Evolutionary conservation across 2,797 vertebrate genomes (phyloP).

Genomic region (Scarus forsteni): DNA sequence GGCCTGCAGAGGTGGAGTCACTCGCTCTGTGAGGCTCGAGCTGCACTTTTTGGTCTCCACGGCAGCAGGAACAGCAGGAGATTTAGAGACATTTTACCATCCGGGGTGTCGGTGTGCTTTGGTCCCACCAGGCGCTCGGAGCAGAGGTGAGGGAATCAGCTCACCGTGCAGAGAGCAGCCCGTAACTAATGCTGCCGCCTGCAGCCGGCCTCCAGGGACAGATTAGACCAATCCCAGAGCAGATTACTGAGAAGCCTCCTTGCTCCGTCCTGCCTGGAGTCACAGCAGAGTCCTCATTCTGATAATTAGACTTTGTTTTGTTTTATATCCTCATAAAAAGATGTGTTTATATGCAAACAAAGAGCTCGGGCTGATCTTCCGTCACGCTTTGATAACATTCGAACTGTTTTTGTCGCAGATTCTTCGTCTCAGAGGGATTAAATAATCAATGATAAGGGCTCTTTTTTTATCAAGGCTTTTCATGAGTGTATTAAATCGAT

Average conservation of each 20-base stretch:
- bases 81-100: conserved; percentile 10
- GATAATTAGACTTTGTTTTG: conserved; percentile 23
- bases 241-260: conserved; percentile 28
- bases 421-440: conserved; percentile 27
- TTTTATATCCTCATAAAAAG: neutral
- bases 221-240: conserved; percentile 35
- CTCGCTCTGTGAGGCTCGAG: neutral
- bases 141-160: conserved; percentile 51
- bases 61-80: conserved; percentile 11
- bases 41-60: neutral
- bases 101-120: neutral
- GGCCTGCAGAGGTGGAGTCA: neutral
- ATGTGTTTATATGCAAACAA: conserved; percentile 13
- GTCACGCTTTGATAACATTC: conserved; percentile 30
- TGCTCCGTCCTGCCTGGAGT: conserved; percentile 1
- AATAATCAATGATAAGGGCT: conserved; percentile 13
- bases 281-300: conserved; percentile 13
- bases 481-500: conserved; percentile 28
- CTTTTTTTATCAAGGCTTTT: conserved; percentile 24
- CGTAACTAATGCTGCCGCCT: conserved; percentile 45
- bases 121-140: conserved; percentile 34
- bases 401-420: conserved; percentile 14
- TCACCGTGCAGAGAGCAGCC: conserved; percentile 27
- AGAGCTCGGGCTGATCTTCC: conserved; percentile 15
- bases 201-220: conserved; percentile 32